These are phyloP conservation scores for Drusus annulatus DNA, from an alignment of 1,140 invertebrate genomes.

Conservation along the genomic window DNA sequence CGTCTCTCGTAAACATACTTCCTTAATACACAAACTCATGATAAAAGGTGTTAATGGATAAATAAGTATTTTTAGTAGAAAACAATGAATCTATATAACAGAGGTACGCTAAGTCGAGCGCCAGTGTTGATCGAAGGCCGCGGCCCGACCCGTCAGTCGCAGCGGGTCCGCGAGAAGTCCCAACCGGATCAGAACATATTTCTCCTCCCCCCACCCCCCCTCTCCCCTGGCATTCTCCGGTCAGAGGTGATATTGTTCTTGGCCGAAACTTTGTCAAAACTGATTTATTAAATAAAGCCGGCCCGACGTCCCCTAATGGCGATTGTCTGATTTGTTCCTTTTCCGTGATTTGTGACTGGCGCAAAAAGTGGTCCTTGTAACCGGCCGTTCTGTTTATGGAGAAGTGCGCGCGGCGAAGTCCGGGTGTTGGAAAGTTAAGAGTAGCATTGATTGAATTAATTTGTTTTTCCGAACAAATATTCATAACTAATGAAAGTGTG, in stretches of 20 bases:
- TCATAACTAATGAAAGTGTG: too few relatives aligned
- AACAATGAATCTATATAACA: too few relatives aligned
- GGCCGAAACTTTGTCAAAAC: slow-evolving; percentile 26
- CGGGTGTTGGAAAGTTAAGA: too few relatives aligned
- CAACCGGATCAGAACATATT: not conserved
- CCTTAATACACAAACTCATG: too few relatives aligned
- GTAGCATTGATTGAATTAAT: too few relatives aligned
- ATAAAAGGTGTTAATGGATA: too few relatives aligned
- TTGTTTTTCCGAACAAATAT: too few relatives aligned
- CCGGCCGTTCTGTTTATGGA: not conserved
- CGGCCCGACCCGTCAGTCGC: slow-evolving; percentile 4
- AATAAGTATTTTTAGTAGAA: too few relatives aligned
- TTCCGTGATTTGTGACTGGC: not conserved
- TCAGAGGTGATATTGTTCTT: slow-evolving; percentile 40
- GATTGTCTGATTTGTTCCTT: slow-evolving; percentile 14
- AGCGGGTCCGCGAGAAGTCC: slow-evolving; percentile 17
- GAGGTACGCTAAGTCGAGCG: not conserved
- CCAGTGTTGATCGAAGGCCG: not conserved
- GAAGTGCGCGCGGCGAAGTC: too few relatives aligned
- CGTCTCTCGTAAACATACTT: too few relatives aligned
- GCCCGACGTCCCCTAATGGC: slow-evolving; percentile 2
- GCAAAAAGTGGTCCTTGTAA: not conserved
- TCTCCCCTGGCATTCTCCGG: not conserved
- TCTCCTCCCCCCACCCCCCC: not conserved
- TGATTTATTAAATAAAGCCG: slow-evolving; percentile 32